These are phyloP conservation scores for Eunapius fragilis DNA, from an alignment of 37 sponge, comb jelly and placozoan species.

Conservation along the genomic window DNA sequence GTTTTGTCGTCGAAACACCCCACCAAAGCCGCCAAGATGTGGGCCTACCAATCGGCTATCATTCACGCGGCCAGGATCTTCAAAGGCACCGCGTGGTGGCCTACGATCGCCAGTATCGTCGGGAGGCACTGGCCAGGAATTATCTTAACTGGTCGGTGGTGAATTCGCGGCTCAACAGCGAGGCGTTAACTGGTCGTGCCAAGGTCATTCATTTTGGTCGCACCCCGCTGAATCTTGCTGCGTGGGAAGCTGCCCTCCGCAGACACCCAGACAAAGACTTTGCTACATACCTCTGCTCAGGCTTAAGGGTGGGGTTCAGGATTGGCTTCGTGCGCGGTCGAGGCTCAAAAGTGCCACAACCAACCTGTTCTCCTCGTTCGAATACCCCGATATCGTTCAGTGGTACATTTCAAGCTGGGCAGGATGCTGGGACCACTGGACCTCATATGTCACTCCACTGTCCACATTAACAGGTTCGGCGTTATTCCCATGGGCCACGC, in stretches of 20 bases:
- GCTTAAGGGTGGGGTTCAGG: slow-evolving; percentile 29
- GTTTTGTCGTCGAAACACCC: neutral
- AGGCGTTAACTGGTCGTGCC: neutral
- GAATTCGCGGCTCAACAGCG: neutral
- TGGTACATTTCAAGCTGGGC: slow-evolving; percentile 12
- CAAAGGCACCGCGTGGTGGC: slow-evolving; percentile 5
- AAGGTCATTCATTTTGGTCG: neutral
- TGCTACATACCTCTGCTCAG: neutral
- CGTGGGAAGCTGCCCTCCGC: too few species aligned
- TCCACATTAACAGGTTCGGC: slow-evolving; percentile 4
- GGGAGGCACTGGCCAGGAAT: neutral
- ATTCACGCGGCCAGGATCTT: neutral
- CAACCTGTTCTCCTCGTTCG: slow-evolving; percentile 14
- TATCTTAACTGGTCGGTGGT: neutral
- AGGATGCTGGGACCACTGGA: slow-evolving; percentile 27
- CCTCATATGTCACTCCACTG: neutral
- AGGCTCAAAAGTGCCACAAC: neutral
- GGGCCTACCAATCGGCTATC: slow-evolving; percentile 10
- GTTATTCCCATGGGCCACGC: slow-evolving; percentile 29
- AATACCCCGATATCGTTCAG: slow-evolving; percentile 23
- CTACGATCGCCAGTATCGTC: slow-evolving; percentile 7
- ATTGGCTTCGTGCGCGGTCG: slow-evolving; percentile 10
- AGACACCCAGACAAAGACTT: neutral
- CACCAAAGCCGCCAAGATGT: neutral
- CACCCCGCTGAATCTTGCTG: too few species aligned